Base-by-base conservation (phyloP, 2,797 vertebrate genomes). In the Prunella strophiata region DNA sequence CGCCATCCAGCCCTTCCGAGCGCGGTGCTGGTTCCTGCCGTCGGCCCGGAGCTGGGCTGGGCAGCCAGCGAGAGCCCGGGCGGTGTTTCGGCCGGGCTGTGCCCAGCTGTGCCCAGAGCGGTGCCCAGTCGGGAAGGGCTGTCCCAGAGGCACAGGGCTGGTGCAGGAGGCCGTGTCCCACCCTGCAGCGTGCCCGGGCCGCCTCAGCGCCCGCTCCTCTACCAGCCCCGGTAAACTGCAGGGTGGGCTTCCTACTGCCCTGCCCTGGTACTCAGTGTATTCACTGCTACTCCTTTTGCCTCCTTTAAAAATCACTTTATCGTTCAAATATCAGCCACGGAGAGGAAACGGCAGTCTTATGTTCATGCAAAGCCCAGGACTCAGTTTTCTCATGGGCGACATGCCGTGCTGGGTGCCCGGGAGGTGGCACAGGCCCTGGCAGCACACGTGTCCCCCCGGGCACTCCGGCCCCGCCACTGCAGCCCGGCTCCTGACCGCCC, bases 161-260 rank as follows among this genome's bases (percentile, higher is more conserved):
- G 23, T 1, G 2, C 8, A 11, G 55, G 45, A 93, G 36, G 48
- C 38, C 34, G 0, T 18, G 29, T 58, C 17, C 0, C 30, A 1
- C 19, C 45, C 45, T 21, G 22, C 62, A 47, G 42, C 3, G 0
- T 11, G 22, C 12, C 25, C 9, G 7, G 29, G 5, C 4, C 1
- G 29, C n/a, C 27, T 73, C 7, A 8, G 66, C 2, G 1, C 7
- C 26, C 29, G 1, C n/a, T n/a, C 25, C 29, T 55, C 25, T 25
- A 5, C 19, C 61, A 45, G 9, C 16, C 32, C 21, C 1, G 7
- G 6, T 22, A 20, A 77, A 21, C 30, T 16, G 27, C 29, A 26
- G 7, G 13, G 19, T 7, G 26, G 43, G 40, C 25, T 75, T 88
- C 14, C 8, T 21, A 10, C 61, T 32, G 42, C 23, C 52, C 22